A percentile compares a stretch with the other conserved stretches of the same genome.
These are phyloP conservation scores for Plodia interpunctella DNA, from an alignment of 1,140 invertebrate genomes.

Conservation along the genomic window DNA sequence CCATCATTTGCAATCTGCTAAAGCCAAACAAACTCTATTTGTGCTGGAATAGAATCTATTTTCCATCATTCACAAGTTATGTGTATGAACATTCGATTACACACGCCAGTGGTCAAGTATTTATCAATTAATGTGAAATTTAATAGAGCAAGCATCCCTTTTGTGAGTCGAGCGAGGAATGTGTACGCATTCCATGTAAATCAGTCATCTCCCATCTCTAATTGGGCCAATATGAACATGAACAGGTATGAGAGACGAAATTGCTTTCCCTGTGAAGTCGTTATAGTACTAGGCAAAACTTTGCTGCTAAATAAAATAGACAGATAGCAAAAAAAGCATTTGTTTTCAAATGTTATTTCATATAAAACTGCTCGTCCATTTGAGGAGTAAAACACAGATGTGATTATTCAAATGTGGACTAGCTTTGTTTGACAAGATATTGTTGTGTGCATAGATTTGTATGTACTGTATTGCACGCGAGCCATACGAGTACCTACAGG, in stretches of 20 bases:
- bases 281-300: not conserved
- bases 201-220: conserved; percentile 17
- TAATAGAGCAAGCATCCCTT: conserved; percentile 61
- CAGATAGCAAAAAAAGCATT: no score
- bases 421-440: no score
- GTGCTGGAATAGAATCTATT: not conserved
- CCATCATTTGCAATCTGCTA: not conserved
- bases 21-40: not conserved
- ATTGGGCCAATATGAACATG: conserved; percentile 2
- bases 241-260: not conserved
- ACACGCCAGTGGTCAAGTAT: conserved; percentile 68
- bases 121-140: conserved; percentile 70
- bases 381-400: no score
- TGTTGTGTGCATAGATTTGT: no score
- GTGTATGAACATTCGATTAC: conserved; percentile 71
- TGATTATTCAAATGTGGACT: no score
- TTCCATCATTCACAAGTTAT: not conserved
- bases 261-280: not conserved
- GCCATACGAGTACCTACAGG: no score
- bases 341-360: no score
- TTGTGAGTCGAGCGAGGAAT: conserved; percentile 26
- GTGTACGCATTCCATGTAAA: conserved; percentile 46
- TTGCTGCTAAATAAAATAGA: no score
- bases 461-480: no score
- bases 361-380: no score